Percentiles rank a stretch among this genome's conserved stretches.
These are phyloP conservation scores for Drosophila koepferae DNA, from an alignment of 2,888 invertebrate species.

Conservation along the genomic window DNA sequence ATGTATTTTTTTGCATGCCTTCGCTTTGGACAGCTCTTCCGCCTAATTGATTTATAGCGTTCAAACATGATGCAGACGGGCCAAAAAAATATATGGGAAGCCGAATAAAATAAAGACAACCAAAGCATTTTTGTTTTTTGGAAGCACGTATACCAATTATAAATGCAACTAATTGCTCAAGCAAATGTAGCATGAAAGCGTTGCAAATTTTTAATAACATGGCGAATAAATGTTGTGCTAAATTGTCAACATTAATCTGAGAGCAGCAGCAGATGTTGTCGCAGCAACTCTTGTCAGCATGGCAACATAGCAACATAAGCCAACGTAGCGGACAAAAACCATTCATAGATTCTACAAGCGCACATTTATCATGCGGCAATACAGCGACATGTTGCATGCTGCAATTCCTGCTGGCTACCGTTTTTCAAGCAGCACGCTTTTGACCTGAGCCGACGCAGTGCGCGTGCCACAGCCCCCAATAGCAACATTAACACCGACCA, in stretches of 20 bases:
- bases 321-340: background rate
- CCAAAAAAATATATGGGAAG: constrained; percentile 27
- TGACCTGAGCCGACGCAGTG: constrained; percentile 65
- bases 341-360: constrained; percentile 36
- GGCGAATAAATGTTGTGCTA: constrained; percentile 74
- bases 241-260: constrained; percentile 73
- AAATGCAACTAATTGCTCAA: constrained; percentile 71
- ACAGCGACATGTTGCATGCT: constrained; percentile 25
- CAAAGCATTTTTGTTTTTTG: constrained; percentile 18
- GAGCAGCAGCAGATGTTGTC: constrained; percentile 11
- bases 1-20: constrained; percentile 56
- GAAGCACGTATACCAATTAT: constrained; percentile 73
- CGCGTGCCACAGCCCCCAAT: constrained; percentile 62
- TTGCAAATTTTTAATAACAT: constrained; percentile 70
- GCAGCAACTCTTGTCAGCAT: constrained; percentile 44
- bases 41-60: constrained; percentile 76
- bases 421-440: constrained; percentile 72
- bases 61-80: constrained; percentile 64
- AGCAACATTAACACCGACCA: constrained; percentile 15
- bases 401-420: constrained; percentile 60
- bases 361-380: constrained; percentile 66
- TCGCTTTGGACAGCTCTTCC: constrained; percentile 44
- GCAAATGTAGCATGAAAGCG: constrained; percentile 75
- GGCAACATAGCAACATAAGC: constrained; percentile 17
- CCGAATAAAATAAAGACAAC: constrained; percentile 12